Percentiles rank a stretch among this genome's conserved stretches.
Evolutionary conservation across 1,140 invertebrate species (phyloP).

Genomic region (Drosophila pallidifrons): DNA sequence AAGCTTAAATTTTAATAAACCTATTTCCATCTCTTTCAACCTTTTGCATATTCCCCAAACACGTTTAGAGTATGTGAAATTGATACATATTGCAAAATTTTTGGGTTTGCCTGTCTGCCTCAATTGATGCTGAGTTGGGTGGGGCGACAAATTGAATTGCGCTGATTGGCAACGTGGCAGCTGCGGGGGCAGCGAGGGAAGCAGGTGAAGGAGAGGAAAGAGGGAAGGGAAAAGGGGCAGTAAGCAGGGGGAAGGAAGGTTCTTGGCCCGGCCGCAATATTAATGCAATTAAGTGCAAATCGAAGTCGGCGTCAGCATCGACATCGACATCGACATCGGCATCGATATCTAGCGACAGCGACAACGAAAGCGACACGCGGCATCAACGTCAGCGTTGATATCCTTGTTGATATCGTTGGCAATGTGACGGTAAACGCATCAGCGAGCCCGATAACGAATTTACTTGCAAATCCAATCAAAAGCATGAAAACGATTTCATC

Average conservation of each 20-base stretch:
- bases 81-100: slow-evolving; percentile 66
- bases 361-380: not conserved
- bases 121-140: slow-evolving; percentile 7
- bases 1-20: no score
- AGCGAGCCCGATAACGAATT: slow-evolving; percentile 69
- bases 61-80: slow-evolving; percentile 52
- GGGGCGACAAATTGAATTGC: slow-evolving; percentile 74
- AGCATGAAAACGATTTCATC: slow-evolving; percentile 67
- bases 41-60: not conserved
- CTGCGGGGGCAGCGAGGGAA: not conserved
- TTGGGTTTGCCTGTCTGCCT: slow-evolving; percentile 44
- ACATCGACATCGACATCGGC: slow-evolving; percentile 18
- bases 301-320: slow-evolving; percentile 46
- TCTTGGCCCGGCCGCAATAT: slow-evolving; percentile 60
- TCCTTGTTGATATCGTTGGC: slow-evolving; percentile 24
- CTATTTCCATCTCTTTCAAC: not conserved
- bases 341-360: slow-evolving; percentile 27
- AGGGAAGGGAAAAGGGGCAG: not conserved
- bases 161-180: slow-evolving; percentile 56
- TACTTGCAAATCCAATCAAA: slow-evolving; percentile 73
- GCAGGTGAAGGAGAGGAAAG: not conserved
- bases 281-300: slow-evolving; percentile 80
- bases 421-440: slow-evolving; percentile 66
- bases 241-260: slow-evolving; percentile 21
- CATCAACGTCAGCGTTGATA: slow-evolving; percentile 14